These are phyloP conservation scores for Hippocampus comes DNA, from an alignment of 2,113 vertebrate species.

Conservation along the genomic window DNA sequence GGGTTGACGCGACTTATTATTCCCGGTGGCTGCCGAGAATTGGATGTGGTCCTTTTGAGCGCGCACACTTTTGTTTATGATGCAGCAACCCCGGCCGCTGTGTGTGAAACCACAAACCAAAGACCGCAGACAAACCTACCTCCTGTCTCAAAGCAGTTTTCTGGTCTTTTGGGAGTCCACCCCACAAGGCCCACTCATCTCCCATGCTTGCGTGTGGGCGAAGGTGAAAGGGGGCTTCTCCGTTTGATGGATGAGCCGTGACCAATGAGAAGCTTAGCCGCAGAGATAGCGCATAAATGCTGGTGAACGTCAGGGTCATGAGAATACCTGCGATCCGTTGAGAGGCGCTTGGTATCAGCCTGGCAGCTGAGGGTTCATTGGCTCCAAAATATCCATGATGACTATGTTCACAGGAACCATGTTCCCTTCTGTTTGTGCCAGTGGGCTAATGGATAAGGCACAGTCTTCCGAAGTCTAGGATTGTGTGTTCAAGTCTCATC, in stretches of 20 bases:
- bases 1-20: slow-evolving; percentile 72
- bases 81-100: slow-evolving; percentile 17
- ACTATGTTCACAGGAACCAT: background rate
- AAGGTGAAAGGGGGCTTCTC: slow-evolving; percentile 59
- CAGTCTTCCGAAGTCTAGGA: slow-evolving; percentile 4
- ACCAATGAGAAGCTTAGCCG: slow-evolving; percentile 75
- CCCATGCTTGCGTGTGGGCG: slow-evolving; percentile 64
- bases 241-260: slow-evolving; percentile 74
- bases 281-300: slow-evolving; percentile 66
- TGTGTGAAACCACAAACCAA: slow-evolving; percentile 3
- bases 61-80: slow-evolving; percentile 42
- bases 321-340: slow-evolving; percentile 64
- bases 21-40: slow-evolving; percentile 63
- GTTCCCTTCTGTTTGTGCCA: background rate
- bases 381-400: slow-evolving; percentile 27
- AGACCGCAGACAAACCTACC: slow-evolving; percentile 29
- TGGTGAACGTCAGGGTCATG: slow-evolving; percentile 36
- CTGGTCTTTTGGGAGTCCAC: slow-evolving; percentile 55
- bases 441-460: slow-evolving; percentile 20
- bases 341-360: slow-evolving; percentile 29
- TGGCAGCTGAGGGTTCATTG: slow-evolving; percentile 42
- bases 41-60: slow-evolving; percentile 51
- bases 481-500: slow-evolving; percentile 52
- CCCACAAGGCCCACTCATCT: slow-evolving; percentile 54
- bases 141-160: slow-evolving; percentile 43